Evolutionary conservation across 2,888 invertebrate genomes (phyloP).

Genomic region (Clostera curtula): DNA sequence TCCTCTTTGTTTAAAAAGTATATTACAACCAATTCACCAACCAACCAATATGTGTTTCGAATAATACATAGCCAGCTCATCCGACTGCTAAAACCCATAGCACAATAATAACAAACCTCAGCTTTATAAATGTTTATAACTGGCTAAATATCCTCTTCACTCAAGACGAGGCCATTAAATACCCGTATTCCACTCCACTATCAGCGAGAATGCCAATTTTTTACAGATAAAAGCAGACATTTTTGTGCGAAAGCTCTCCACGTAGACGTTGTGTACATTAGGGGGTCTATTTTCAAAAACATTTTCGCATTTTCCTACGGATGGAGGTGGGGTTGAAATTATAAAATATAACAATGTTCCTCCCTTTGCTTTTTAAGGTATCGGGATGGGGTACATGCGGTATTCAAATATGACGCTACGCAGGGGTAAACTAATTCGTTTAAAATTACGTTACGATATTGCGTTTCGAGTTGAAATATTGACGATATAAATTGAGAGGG

Average conservation of each 20-base stretch:
- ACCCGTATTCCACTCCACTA: conserved; percentile 38
- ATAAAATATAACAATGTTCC: conserved; percentile 56
- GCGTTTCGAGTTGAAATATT: conserved; percentile 63
- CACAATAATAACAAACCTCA: neutral
- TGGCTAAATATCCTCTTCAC: conserved; percentile 10
- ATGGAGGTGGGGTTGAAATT: conserved; percentile 45
- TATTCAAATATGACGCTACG: conserved; percentile 65
- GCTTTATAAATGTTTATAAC: conserved; percentile 3
- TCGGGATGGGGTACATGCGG: conserved; percentile 50
- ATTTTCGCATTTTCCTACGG: conserved; percentile 36
- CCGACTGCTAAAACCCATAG: neutral
- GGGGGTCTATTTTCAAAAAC: conserved; percentile 55
- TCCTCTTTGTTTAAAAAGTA: no score
- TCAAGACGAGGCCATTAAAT: conserved; percentile 19
- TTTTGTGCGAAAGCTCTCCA: conserved; percentile 47
- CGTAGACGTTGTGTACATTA: conserved; percentile 57
- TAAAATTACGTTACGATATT: conserved; percentile 75
- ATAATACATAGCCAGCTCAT: no score
- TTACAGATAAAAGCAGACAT: conserved; percentile 47
- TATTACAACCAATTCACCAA: no score
- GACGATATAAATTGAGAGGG: conserved; percentile 66
- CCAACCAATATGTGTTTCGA: no score
- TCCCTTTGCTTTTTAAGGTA: conserved; percentile 66
- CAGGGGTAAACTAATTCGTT: conserved; percentile 72
- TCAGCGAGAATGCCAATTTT: conserved; percentile 42